phyloP scores from a whole-genome alignment of 2,888 invertebrate species.

The Microchrysa polita region DNA sequence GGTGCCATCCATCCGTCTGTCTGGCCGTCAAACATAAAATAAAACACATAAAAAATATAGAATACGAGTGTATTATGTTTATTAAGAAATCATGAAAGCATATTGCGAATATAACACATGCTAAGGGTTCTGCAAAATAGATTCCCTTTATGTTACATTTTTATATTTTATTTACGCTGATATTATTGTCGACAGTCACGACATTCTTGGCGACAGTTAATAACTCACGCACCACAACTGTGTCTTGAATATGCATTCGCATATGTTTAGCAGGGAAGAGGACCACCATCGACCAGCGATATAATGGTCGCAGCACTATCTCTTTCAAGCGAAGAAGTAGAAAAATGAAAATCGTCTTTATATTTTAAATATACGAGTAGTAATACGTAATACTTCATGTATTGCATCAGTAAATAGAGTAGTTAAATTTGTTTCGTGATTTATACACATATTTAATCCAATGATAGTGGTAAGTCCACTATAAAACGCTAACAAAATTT shows the following conservation, averaged over 20 bases:
- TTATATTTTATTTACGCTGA: not conserved
- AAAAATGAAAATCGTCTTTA: too few relatives aligned
- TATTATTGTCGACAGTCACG: constrained; percentile 34
- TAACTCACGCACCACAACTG: constrained; percentile 34
- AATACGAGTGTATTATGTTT: not conserved
- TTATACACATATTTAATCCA: constrained; percentile 1
- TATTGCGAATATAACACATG: not conserved
- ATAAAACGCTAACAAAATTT: not conserved
- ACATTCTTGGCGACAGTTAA: constrained; percentile 41
- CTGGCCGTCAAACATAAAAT: not conserved
- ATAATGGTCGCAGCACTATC: too few relatives aligned
- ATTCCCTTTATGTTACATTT: not conserved
- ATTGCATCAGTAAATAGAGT: constrained; percentile 5
- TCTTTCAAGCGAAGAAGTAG: too few relatives aligned
- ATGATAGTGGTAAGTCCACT: not conserved
- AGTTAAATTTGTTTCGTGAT: constrained; percentile 30
- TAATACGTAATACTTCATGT: too few relatives aligned
- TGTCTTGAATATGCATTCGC: not conserved
- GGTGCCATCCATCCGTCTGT: constrained; percentile 16
- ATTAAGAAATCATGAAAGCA: not conserved
- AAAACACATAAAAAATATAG: constrained; percentile 11
- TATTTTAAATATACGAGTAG: too few relatives aligned
- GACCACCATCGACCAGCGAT: constrained; percentile 30
- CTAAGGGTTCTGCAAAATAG: not conserved
- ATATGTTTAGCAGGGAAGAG: not conserved